phyloP scores from a whole-genome alignment of 2,888 invertebrate genomes.

The Caenorhabditis panamensis region DNA sequence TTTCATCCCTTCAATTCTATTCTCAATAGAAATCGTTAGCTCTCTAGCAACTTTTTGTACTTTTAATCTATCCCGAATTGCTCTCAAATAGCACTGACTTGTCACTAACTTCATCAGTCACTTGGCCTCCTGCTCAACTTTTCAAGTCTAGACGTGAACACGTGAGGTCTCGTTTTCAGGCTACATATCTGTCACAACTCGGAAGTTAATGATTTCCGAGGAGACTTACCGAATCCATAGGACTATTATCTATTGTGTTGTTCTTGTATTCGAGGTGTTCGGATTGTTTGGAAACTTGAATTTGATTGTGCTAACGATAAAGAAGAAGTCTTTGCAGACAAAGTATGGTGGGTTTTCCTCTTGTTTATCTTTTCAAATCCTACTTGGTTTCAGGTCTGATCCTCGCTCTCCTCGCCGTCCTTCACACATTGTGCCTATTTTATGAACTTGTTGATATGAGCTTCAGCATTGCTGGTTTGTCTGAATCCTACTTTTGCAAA shows the following conservation, averaged over 20 bases:
- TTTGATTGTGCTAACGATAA: slow-evolving; percentile 47
- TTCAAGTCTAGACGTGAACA: too few species aligned
- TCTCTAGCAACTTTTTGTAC: too few species aligned
- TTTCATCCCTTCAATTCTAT: too few species aligned
- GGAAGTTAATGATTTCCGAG: slow-evolving; percentile 41
- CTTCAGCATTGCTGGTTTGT: slow-evolving; percentile 42
- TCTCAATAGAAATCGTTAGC: too few species aligned
- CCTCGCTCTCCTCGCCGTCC: slow-evolving; percentile 15
- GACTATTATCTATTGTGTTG: slow-evolving; percentile 54
- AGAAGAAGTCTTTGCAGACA: slow-evolving; percentile 49
- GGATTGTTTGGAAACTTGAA: slow-evolving; percentile 65
- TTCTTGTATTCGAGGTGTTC: slow-evolving; percentile 51
- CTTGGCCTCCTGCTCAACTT: too few species aligned
- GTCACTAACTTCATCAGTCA: too few species aligned
- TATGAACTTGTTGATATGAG: slow-evolving; percentile 43
- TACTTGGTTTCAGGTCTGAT: slow-evolving; percentile 26
- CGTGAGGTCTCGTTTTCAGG: too few species aligned
- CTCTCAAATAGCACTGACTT: too few species aligned
- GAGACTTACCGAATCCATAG: slow-evolving; percentile 51
- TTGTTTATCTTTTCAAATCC: too few species aligned
- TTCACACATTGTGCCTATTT: slow-evolving; percentile 33
- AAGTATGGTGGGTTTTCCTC: slow-evolving; percentile 62
- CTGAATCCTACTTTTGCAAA: slow-evolving; percentile 27
- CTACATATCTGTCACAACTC: too few species aligned
- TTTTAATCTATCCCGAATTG: too few species aligned